phyloP scores from a whole-genome alignment of 2,888 invertebrate genomes.

The Torymus tubicola region DNA sequence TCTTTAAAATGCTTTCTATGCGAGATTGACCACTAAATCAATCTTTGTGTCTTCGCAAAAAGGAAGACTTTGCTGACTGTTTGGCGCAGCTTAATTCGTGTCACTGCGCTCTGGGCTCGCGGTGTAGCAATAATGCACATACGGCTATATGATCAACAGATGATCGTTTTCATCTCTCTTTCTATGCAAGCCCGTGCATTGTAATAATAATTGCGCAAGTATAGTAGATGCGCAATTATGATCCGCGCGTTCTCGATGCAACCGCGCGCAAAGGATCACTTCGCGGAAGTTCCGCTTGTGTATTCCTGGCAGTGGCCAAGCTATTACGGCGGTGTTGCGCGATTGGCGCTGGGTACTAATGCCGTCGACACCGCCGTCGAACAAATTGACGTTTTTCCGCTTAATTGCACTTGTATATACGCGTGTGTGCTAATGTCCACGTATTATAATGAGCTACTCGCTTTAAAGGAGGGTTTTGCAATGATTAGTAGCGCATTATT shows the following conservation, averaged over 20 bases:
- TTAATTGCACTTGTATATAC: no score
- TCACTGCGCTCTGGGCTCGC: slow-evolving; percentile 21
- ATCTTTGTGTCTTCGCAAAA: no score
- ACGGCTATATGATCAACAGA: neutral
- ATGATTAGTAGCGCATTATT: no score
- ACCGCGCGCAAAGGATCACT: neutral
- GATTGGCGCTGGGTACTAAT: slow-evolving; percentile 12
- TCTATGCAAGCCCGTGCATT: neutral
- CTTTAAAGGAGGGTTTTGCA: no score
- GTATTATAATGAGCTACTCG: no score
- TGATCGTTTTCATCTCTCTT: slow-evolving; percentile 4
- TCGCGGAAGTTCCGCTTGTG: slow-evolving; percentile 22
- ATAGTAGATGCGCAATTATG: neutral
- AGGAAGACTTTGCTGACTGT: no score
- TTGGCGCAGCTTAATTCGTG: slow-evolving; percentile 11
- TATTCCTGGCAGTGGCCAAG: neutral
- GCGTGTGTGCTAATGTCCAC: no score
- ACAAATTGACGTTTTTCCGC: neutral
- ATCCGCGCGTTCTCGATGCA: neutral
- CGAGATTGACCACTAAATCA: no score
- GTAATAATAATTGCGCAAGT: slow-evolving; percentile 17
- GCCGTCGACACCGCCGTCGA: neutral
- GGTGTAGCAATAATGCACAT: neutral
- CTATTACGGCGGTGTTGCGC: slow-evolving; percentile 21
- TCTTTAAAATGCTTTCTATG: no score